phyloP scores from a whole-genome alignment of 2,113 vertebrate genomes.

The Circaetus gallicus region DNA sequence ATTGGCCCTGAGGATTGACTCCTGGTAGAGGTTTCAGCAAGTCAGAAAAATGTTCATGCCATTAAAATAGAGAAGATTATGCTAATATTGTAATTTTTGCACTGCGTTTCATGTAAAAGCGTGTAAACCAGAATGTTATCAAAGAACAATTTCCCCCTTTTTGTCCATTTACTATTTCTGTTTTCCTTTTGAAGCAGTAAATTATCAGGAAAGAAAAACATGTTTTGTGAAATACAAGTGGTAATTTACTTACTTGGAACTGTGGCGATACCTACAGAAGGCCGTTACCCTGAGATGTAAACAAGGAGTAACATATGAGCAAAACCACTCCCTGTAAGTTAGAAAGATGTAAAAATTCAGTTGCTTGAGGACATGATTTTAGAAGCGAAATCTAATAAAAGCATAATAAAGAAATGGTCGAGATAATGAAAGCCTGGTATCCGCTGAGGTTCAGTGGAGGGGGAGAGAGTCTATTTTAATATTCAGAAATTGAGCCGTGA shows the following conservation, averaged over 20 bases:
- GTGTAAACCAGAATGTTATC: background rate
- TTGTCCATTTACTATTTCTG: background rate
- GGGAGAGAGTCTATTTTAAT: background rate
- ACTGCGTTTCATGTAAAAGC: background rate
- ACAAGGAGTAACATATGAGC: background rate
- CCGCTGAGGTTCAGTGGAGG: background rate
- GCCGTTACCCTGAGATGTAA: background rate
- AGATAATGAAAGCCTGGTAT: background rate
- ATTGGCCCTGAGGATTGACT: background rate
- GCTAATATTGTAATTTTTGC: background rate
- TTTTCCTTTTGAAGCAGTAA: background rate
- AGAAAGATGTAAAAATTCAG: background rate
- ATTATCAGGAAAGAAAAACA: background rate
- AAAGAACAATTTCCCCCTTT: background rate
- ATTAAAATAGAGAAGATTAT: background rate
- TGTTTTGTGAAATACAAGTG: background rate
- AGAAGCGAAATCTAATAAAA: background rate
- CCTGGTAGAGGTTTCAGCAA: background rate
- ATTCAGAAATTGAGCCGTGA: background rate
- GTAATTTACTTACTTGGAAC: background rate
- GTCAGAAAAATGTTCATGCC: background rate
- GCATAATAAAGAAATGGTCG: background rate
- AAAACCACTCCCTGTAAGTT: background rate
- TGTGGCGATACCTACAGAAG: background rate
- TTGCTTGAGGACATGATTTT: background rate